Base-by-base conservation (phyloP, 2,797 vertebrate species). In the Chaetophractus vellerosus region DNA sequence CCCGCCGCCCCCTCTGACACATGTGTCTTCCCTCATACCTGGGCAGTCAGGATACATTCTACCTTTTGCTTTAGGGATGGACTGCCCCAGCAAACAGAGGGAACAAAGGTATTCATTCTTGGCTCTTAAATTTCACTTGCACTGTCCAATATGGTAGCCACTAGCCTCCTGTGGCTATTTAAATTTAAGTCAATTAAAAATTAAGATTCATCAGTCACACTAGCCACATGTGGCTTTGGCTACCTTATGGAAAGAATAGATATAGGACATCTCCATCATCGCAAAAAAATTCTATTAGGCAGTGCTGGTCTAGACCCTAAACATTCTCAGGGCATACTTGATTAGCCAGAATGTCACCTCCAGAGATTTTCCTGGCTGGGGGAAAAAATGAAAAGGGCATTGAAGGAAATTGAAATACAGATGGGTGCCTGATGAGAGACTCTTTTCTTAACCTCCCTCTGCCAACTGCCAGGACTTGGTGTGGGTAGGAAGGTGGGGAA, bases 81-180 rank as follows among this genome's bases (percentile, higher is more conserved):
- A 41, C 24, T 69, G 55, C 36, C 45, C 57, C 18, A 55, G 52
- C 2, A 75, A 48, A n/a, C 1, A 10, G 0, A 76, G 68, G 88
- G 64, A 88, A 82, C 12, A 87, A 75, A 94, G 64, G 82, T 33
- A 81, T n/a, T 26, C 36, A 90, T 74, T 90, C 31, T 48, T 75
- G 66, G 8, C 71, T 83, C n/a, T 48, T 59, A 75, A 92, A 24
- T 93, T 57, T 38, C 3, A 83, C 33, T 55, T 87, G 38, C 31
- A 2, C 2, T 83, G 7, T 52, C 19, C n/a, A 68, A 45, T 4
- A 50, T 0, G 14, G 82, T 24, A 57, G 61, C 45, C 41, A 26
- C 50, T 68, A 80, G 57, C 28, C 28, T 26, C 2, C 55, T n/a
- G 24, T 23, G 12, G 33, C 66, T 82, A 33, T 78, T 26, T 78